Percentiles rank a stretch among this genome's conserved stretches.
Conservation (phyloP, 2,113 vertebrate species). For the Marcusenius ussheri region DNA sequence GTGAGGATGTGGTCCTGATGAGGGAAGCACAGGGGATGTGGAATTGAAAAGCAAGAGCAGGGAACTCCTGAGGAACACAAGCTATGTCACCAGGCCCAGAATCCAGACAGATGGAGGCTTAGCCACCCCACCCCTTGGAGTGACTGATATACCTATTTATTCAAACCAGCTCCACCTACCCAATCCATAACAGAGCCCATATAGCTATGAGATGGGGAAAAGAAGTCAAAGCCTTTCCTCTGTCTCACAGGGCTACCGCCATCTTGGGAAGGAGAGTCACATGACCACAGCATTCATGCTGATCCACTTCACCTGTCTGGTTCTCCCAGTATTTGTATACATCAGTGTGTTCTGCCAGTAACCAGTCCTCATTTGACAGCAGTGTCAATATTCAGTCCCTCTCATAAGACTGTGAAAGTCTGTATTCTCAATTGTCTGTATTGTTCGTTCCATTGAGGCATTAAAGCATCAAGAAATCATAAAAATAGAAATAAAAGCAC, state of each 20-base stretch:
- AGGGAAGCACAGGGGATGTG: neutral
- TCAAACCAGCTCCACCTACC: conserved; percentile 56
- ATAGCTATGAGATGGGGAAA: conserved; percentile 27
- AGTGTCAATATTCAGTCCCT: neutral
- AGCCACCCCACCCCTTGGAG: conserved; percentile 20
- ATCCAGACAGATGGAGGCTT: neutral
- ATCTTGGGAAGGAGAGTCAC: neutral
- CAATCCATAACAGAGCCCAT: conserved; percentile 32
- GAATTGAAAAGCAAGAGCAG: neutral
- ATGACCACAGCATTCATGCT: neutral
- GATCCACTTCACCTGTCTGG: neutral
- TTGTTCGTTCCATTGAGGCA: neutral
- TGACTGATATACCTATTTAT: conserved; percentile 42
- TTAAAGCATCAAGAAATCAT: neutral
- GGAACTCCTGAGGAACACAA: neutral
- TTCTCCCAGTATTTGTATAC: neutral
- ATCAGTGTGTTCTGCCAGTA: neutral
- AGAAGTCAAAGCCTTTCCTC: neutral
- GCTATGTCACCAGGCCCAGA: neutral
- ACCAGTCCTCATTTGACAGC: neutral
- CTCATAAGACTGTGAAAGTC: neutral
- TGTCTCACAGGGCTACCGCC: no score
- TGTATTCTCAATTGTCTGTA: neutral
- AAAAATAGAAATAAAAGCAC: neutral
- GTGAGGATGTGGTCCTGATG: neutral